These are phyloP conservation scores for Henicopernis longicauda DNA, from an alignment of 2,113 vertebrate genomes.

Conservation along the genomic window DNA sequence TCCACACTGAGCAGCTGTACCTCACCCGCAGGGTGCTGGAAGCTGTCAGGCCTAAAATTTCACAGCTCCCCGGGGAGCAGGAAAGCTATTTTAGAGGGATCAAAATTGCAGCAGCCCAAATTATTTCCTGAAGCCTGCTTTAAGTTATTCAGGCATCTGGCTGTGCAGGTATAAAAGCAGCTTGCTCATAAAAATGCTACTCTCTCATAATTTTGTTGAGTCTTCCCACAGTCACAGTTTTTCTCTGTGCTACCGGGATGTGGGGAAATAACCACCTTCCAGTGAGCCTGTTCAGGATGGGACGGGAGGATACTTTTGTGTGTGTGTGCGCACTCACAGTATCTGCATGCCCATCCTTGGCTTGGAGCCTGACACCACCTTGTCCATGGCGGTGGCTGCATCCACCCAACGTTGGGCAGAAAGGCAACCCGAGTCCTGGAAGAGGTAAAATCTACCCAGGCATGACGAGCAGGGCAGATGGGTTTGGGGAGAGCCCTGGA, in stretches of 20 bases:
- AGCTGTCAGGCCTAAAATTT: background rate
- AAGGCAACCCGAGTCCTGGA: background rate
- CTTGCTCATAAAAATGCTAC: background rate
- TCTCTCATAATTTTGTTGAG: background rate
- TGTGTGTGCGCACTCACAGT: no score
- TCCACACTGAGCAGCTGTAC: background rate
- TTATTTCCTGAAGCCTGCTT: background rate
- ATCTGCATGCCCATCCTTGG: background rate
- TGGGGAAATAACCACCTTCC: background rate
- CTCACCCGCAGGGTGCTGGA: background rate
- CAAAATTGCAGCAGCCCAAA: background rate
- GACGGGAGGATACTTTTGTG: background rate
- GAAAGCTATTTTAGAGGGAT: constrained; percentile 5
- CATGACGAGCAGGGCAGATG: background rate
- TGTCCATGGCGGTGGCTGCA: background rate
- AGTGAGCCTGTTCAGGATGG: background rate
- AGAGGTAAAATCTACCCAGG: background rate
- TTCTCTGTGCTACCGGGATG: background rate
- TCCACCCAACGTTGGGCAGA: background rate
- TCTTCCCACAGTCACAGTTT: background rate
- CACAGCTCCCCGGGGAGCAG: background rate
- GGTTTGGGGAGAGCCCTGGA: background rate
- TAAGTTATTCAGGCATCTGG: background rate
- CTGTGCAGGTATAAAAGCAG: background rate
- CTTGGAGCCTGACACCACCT: background rate